Evolutionary conservation across 2,797 vertebrate genomes (phyloP), one percentile per base, ranked within the genome.

Genomic region (Orientallactaga sibirica): DNA sequence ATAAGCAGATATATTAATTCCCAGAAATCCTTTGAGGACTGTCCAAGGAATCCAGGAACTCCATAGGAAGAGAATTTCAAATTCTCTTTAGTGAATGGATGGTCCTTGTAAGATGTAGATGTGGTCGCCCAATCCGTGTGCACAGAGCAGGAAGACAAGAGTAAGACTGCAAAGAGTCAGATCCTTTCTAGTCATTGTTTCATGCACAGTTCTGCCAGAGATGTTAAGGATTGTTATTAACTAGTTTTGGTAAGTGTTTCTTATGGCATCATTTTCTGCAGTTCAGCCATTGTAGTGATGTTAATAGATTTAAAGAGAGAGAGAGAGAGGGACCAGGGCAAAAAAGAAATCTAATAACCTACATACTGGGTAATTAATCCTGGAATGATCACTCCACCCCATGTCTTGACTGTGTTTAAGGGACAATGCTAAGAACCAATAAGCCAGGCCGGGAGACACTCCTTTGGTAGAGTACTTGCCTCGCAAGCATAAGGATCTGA

Each of bases 1-100:
- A 85, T 78, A 95, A 95, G 91, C 75, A 86, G 85, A 86, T 75
- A 87, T 64, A 48, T 91, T 90, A 90, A 95, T 96, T 94, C 94
- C 75, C 77, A 58, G 67, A 82, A 68, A 96, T 88, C 95, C 79
- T 88, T 86, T 78, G 22, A 93, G 76, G 64, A 61, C 75, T 73
- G 84, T 92, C 86, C 76, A 33, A 81, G 84, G 80, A 83, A 77
- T 41, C 61, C 61, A 41, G 43, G 33, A 48, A n/a, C n/a, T 87
- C 58, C 33, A 27, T 2, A 43, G 41, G 41, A 67, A 71, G 27
- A 83, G 75, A 92, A 90, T 83, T 86, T 86, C 33, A 73, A 80
- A 79, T 86, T 85, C 68, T 74, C 81, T 82, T 66, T 33, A 12
- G 68, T 67, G 73, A 67, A 43, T 71, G 52, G 48, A 52, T 5